Base-by-base conservation (phyloP, 37 sponge, comb jelly and placozoan species). In the Spongia lamella region DNA sequence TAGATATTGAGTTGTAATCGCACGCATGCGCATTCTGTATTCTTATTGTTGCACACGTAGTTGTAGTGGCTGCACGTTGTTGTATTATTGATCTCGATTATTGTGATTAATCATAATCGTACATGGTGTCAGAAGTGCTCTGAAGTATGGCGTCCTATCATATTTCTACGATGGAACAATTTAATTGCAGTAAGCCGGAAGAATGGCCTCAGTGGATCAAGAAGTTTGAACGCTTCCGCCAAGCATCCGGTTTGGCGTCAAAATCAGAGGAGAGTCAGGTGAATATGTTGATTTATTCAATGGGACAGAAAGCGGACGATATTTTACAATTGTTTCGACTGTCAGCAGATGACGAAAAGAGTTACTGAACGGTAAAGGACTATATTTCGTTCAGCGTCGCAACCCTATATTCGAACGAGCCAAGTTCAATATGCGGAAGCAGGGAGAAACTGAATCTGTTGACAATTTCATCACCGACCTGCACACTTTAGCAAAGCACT, bases 401-500 rank as follows among this genome's bases (percentile, higher is more conserved):
- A 65, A 65, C 29, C 32, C 30, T 22, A 65, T 65, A 33, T 65
- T 6, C 29, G 67, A 65, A 65, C 58, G 7, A 26, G 58, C 58
- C 22, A 56, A 56, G 58, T 64, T 64, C 66, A 64, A 64, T 27
- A 4, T 32, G 30, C 24, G 66, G 33, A 34, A 35, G 33, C 66
- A 64, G 66, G 37, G 31, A 21, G 66, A 29, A 29, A 34, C 33
- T 32, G 66, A 64, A 64, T 34, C 66, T 21, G 30, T 27, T 29
- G 66, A 64, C 21, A 27, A 22, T 21, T 64, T 64, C 31, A 27
- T 64, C 31, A 64, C 30, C 29, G 66, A 30, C 22, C 66, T 64
- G 66, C 30, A 64, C 66, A 22, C 33, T 29, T 34, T 64, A 27
- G 66, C 66, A 64, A 34, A 64, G 37, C 66, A 64, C 31, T 64